These are phyloP conservation scores for Sebastes kiyomatsui DNA, from an alignment of 2,797 vertebrate genomes.

Conservation along the genomic window DNA sequence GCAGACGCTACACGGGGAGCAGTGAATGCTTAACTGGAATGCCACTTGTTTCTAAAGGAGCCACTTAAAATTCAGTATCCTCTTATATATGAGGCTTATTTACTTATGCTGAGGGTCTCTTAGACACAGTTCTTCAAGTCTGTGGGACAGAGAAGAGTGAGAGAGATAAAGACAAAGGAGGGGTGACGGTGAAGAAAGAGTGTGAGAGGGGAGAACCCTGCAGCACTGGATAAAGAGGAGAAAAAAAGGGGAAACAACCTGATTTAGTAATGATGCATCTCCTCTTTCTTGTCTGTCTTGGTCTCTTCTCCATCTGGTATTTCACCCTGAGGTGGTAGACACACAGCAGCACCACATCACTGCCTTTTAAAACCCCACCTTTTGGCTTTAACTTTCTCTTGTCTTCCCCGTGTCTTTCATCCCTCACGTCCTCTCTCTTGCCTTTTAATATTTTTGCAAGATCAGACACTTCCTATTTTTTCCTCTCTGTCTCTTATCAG, in stretches of 20 bases:
- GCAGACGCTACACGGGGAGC: slow-evolving; percentile 10
- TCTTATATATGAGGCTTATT: slow-evolving; percentile 38
- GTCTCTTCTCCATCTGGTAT: slow-evolving; percentile 49
- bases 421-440: slow-evolving; percentile 5
- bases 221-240: slow-evolving; percentile 46
- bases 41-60: slow-evolving; percentile 39
- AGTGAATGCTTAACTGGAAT: slow-evolving; percentile 21
- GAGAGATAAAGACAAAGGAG: slow-evolving; percentile 22
- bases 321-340: slow-evolving; percentile 40
- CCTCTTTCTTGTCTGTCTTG: slow-evolving; percentile 29
- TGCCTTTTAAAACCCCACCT: slow-evolving; percentile 29
- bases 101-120: slow-evolving; percentile 36
- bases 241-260: slow-evolving; percentile 28
- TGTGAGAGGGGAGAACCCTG: slow-evolving; percentile 23
- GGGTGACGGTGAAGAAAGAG: slow-evolving; percentile 13
- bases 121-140: not conserved
- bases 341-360: slow-evolving; percentile 29
- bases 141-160: not conserved
- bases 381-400: slow-evolving; percentile 27
- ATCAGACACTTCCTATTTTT: slow-evolving; percentile 37
- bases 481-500: slow-evolving; percentile 6
- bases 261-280: slow-evolving; percentile 58
- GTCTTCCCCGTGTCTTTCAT: slow-evolving; percentile 36
- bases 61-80: slow-evolving; percentile 40
- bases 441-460: slow-evolving; percentile 28